Percentiles rank a stretch among this genome's conserved stretches.
Evolutionary conservation across 2,113 vertebrate genomes (phyloP).

Genomic region (Eudorcas thomsonii): DNA sequence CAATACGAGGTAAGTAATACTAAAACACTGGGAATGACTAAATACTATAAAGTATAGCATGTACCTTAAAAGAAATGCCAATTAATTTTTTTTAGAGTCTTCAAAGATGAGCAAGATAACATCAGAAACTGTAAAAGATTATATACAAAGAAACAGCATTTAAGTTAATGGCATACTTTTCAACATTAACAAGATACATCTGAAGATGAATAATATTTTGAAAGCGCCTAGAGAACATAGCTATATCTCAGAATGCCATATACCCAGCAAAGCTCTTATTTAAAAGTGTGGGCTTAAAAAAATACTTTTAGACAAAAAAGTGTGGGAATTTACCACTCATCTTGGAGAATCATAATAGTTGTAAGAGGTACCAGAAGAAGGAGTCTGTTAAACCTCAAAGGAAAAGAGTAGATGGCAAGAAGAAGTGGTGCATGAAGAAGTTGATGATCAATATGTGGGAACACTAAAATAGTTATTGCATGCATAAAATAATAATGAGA

Average conservation of each 20-base stretch:
- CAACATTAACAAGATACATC: not conserved
- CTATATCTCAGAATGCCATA: not conserved
- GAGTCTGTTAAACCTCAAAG: slow-evolving; percentile 6
- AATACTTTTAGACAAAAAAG: not conserved
- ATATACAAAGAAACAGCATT: not conserved
- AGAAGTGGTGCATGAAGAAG: not conserved
- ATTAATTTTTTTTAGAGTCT: not conserved
- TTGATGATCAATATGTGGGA: not conserved
- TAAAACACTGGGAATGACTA: not conserved
- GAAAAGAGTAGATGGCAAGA: not conserved
- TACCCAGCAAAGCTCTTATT: not conserved
- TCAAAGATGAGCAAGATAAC: not conserved
- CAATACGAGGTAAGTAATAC: not conserved
- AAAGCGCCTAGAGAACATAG: not conserved
- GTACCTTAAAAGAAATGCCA: not conserved
- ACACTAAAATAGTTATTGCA: not conserved
- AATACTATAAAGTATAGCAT: not conserved
- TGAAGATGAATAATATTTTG: not conserved
- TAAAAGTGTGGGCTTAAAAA: not conserved
- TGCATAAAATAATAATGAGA: not conserved
- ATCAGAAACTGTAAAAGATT: not conserved
- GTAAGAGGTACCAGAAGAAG: not conserved
- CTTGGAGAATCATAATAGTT: not conserved
- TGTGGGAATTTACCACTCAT: not conserved
- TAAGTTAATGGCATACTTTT: not conserved